Percentiles rank a stretch among this genome's conserved stretches.
Evolutionary conservation across 2,113 vertebrate genomes (phyloP).

Genomic region (Apaloderma vittatum): DNA sequence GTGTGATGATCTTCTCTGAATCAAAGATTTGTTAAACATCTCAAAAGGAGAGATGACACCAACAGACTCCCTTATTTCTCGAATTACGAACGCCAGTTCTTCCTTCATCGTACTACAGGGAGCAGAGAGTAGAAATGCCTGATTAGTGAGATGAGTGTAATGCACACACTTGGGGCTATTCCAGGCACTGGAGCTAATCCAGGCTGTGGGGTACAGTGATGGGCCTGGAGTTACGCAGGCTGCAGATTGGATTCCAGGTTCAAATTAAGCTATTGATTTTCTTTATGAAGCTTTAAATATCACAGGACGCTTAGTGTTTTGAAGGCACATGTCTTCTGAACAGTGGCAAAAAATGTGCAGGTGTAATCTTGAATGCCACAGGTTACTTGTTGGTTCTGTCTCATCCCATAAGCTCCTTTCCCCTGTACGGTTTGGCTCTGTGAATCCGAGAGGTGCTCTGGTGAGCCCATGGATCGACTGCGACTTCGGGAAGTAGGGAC

Average conservation of each 20-base stretch:
- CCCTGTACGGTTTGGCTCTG: neutral
- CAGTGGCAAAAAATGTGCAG: neutral
- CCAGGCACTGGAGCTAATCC: conserved; percentile 25
- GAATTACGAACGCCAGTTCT: neutral
- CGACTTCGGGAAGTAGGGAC: neutral
- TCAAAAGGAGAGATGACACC: neutral
- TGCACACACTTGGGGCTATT: conserved; percentile 12
- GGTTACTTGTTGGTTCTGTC: neutral
- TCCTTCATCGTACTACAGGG: neutral
- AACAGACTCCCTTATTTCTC: neutral
- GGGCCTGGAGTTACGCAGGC: neutral
- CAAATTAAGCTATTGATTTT: conserved; percentile 2
- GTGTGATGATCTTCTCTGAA: neutral
- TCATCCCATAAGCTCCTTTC: neutral
- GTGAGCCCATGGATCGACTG: fast-evolving
- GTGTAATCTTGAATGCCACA: neutral
- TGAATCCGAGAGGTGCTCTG: neutral
- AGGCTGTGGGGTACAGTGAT: neutral
- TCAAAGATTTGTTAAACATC: neutral
- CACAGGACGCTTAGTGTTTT: neutral
- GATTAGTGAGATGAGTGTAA: conserved; percentile 18
- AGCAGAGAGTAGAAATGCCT: neutral
- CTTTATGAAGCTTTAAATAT: neutral
- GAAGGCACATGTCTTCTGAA: neutral
- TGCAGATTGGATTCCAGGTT: neutral